Percentiles rank a stretch among this genome's conserved stretches.
phyloP scores from a whole-genome alignment of 2,113 vertebrate species.

The Euleptes europaea region DNA sequence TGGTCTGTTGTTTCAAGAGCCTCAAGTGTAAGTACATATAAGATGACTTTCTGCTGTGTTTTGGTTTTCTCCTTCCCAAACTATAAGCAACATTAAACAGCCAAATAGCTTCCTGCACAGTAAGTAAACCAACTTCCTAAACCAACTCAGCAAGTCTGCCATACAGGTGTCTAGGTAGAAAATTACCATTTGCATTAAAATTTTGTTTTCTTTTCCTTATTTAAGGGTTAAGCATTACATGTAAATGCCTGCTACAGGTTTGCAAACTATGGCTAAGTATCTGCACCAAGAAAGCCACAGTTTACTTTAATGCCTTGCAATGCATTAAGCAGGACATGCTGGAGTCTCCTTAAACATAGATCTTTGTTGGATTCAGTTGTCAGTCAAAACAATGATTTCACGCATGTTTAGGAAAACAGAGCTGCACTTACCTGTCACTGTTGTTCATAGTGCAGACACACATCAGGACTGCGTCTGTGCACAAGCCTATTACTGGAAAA shows the following conservation, averaged over 20 bases:
- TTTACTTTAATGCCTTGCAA: background rate
- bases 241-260: background rate
- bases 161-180: background rate
- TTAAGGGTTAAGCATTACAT: background rate
- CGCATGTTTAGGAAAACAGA: background rate
- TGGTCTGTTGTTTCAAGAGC: background rate
- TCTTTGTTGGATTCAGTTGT: too few relatives aligned
- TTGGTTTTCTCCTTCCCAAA: too few relatives aligned
- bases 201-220: background rate
- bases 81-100: background rate
- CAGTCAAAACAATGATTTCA: background rate
- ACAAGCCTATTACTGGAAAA: too few relatives aligned
- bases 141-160: background rate
- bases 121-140: background rate
- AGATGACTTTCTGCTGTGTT: background rate
- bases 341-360: background rate
- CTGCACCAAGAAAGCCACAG: background rate
- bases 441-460: too few relatives aligned
- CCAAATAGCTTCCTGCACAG: background rate
- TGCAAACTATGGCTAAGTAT: background rate
- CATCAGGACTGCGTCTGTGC: too few relatives aligned
- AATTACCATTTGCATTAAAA: background rate
- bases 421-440: too few relatives aligned
- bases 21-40: background rate
- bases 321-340: background rate